phyloP scores from a whole-genome alignment of 1,140 invertebrate genomes.

The Pachypeltis micranthus region DNA sequence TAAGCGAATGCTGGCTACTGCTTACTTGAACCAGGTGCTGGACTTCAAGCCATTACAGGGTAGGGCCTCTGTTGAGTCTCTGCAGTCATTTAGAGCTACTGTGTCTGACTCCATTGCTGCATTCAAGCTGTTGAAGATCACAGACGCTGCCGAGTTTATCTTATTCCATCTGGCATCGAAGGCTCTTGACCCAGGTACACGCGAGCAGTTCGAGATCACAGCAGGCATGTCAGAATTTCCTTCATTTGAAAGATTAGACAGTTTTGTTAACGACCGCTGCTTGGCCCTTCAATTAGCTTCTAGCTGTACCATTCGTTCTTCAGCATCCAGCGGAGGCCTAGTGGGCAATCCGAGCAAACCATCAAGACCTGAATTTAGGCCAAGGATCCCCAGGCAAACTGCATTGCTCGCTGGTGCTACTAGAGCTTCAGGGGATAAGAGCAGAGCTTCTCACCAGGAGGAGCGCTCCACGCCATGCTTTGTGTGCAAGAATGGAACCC shows the following conservation, averaged over 20 bases:
- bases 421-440: too few species aligned
- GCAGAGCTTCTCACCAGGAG: too few species aligned
- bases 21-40: not conserved
- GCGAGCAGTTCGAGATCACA: not conserved
- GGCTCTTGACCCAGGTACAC: not conserved
- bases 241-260: not conserved
- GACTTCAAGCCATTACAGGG: not conserved
- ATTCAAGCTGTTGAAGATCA: slow-evolving; percentile 5
- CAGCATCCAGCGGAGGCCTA: too few species aligned
- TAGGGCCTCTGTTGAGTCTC: not conserved
- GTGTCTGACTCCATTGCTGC: not conserved
- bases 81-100: not conserved
- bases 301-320: too few species aligned
- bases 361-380: too few species aligned
- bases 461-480: too few species aligned
- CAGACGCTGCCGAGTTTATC: not conserved
- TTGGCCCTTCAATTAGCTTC: not conserved
- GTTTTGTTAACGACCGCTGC: not conserved
- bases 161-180: not conserved
- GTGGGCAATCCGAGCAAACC: too few species aligned
- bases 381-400: too few species aligned
- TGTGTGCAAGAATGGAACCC: too few species aligned
- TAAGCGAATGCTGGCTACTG: slow-evolving; percentile 1
- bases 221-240: not conserved
- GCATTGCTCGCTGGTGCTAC: too few species aligned